Evolutionary conservation across 1,140 invertebrate genomes (phyloP).

Genomic region (Papilio glaucus): DNA sequence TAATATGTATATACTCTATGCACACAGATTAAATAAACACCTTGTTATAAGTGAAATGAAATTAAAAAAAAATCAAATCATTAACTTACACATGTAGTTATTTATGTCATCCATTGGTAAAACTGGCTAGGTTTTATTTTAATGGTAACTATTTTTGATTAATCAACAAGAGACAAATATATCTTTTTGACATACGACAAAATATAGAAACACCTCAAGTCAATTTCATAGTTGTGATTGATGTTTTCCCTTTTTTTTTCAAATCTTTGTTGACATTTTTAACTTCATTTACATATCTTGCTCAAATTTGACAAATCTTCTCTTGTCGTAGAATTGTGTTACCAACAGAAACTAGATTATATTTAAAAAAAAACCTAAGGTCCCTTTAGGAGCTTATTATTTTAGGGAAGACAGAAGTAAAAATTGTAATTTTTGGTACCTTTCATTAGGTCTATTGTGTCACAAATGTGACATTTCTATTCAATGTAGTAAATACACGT

Average conservation of each 20-base stretch:
- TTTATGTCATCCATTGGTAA: background rate
- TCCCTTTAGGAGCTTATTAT: no score
- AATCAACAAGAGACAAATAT: no score
- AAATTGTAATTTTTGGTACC: no score
- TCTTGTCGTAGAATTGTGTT: background rate
- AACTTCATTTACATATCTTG: background rate
- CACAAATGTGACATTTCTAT: no score
- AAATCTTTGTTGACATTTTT: background rate
- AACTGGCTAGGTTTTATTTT: no score
- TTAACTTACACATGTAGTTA: background rate
- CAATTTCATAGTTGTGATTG: no score
- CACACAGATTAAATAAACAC: slow-evolving; percentile 17
- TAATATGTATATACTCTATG: slow-evolving; percentile 23
- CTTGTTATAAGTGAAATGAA: background rate
- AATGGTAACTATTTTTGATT: no score
- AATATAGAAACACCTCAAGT: no score
- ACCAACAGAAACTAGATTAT: background rate
- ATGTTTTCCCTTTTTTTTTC: background rate
- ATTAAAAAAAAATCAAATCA: background rate
- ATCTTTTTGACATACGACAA: background rate
- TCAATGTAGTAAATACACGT: no score
- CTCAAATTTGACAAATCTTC: slow-evolving; percentile 12
- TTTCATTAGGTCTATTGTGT: no score
- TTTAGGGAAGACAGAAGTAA: no score
- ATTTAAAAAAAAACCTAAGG: no score